Base-by-base conservation (phyloP, 2,113 vertebrate species). In the Ploceus nigricollis region DNA sequence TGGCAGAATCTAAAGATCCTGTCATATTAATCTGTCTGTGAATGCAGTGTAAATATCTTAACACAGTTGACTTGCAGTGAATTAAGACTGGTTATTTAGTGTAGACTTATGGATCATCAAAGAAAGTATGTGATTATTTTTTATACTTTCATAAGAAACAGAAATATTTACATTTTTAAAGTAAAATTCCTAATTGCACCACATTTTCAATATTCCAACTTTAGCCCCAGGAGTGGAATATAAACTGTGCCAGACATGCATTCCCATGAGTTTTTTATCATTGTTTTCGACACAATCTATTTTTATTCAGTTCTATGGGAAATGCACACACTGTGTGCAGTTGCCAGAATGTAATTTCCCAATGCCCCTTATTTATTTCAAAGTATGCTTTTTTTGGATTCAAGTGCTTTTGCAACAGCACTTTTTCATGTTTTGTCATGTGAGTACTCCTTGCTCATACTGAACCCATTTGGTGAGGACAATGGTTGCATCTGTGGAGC, bases 301-400 rank as follows among this genome's bases (percentile, higher is more conserved):
- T 98, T 98, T 98, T 97, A 68, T 93, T 94, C 95, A 89, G 94
- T 97, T 98, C 96, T 98, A 98, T 97, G 97, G 96, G 98, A 98
- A 98, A 96, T 86, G 93, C 93, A 95, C 93, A 97, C 90, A 95
- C 60, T 97, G 95, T 94, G 97, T 92, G 83, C 75, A 53, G 58
- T 94, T 97, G 94, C 97, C 98, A 97, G 94, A 95, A 96, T 70
- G 77, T 87, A 90, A 93, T 97, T 97, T 98, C 97, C 95, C 95
- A 97, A 63, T 95, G 93, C 65, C 50, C 75, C 63, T 48, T 95
- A 56, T 73, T 96, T 87, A 89, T 96, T 97, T 97, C 86, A 66
- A 96, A 97, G 50, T 35, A 77, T 82, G 70, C 45, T 86, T 92
- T 96, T 95, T 94, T 60, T 85, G 68, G 68, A 94, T 94, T 95